Evolutionary conservation across 2,113 vertebrate species (phyloP), one percentile per base, ranked within the genome.

Genomic region (Phodopus roborovskii): DNA sequence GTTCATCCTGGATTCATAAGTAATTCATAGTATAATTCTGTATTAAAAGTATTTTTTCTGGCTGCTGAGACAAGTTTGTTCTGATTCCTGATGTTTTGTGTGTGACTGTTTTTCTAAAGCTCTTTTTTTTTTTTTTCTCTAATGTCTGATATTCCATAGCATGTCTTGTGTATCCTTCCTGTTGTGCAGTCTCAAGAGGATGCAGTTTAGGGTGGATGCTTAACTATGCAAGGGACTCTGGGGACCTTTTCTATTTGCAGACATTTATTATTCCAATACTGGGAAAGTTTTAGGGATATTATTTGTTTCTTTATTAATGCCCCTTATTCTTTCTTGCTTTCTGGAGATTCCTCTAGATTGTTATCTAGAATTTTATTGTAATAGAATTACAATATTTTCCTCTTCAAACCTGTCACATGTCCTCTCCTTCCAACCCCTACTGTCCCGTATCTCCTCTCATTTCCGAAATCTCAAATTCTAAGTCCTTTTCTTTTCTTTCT

Each of bases 1-100:
- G 42, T 79, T 56, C n/a, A 64, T 84, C 89, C 17, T 53, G 79
- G 30, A 9, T 94, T 92, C 33, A 75, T 11, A 64, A 92, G 42
- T 71, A 90, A 81, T 73, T 91, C 75, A 60, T 58, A n/a, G 11
- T 81, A 58, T 87, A 74, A 89, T 86, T 94, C 66, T 88, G 22
- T 33, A 17, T 73, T 53, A 36, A 71, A 84, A 22, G 42, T 74
- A 28, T 42, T 81, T 86, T 81, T 86, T 70, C 58, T 45, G n/a
- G n/a, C n/a, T 77, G 0, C 85, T 89, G 71, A 66, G 64, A 81
- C 30, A 7, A 82, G 36, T 53, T 24, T 36, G 22, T 81, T 79
- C 75, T 50, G 50, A 87, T 90, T 94, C 36, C 36, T 12, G 6
- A 66, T 62, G 3, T 26, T 90, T 56, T 77, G 45, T 75, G 20